phyloP scores from a whole-genome alignment of 2,888 invertebrate genomes.

The Limenitis camilla region DNA sequence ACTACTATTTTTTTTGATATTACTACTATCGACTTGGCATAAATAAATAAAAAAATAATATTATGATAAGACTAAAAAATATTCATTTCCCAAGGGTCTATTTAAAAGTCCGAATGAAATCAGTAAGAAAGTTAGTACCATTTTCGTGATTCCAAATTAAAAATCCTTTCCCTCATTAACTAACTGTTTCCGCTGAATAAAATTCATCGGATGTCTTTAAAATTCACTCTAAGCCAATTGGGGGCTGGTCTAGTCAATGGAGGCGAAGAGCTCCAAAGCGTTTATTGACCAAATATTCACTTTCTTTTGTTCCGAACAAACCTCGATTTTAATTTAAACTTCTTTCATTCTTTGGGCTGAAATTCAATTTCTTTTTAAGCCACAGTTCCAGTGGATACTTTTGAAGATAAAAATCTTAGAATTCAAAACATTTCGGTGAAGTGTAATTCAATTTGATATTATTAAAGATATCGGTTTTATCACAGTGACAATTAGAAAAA shows the following conservation, averaged over 20 bases:
- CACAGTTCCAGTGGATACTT: neutral
- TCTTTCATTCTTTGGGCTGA: conserved; percentile 1
- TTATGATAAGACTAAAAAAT: too few relatives aligned
- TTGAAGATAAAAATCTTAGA: neutral
- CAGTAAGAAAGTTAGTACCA: too few relatives aligned
- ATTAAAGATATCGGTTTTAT: too few relatives aligned
- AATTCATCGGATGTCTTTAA: conserved; percentile 3
- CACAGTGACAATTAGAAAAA: too few relatives aligned
- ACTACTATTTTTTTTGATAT: too few relatives aligned
- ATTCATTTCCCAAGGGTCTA: too few relatives aligned
- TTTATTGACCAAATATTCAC: conserved; percentile 15
- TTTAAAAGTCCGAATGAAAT: too few relatives aligned
- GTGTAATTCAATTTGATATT: too few relatives aligned
- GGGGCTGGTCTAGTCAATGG: neutral
- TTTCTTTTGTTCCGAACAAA: conserved; percentile 8
- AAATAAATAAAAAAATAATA: too few relatives aligned
- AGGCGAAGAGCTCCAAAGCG: conserved; percentile 3
- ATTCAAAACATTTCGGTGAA: neutral
- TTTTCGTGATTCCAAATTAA: neutral
- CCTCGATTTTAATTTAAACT: conserved; percentile 14
- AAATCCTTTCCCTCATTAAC: neutral
- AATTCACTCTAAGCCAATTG: neutral
- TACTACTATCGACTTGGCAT: too few relatives aligned
- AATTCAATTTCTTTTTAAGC: conserved; percentile 8
- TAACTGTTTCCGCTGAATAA: neutral